Evolutionary conservation across 37 sponge, comb jelly and placozoan genomes (phyloP).

Genomic region (Geodia barretti): DNA sequence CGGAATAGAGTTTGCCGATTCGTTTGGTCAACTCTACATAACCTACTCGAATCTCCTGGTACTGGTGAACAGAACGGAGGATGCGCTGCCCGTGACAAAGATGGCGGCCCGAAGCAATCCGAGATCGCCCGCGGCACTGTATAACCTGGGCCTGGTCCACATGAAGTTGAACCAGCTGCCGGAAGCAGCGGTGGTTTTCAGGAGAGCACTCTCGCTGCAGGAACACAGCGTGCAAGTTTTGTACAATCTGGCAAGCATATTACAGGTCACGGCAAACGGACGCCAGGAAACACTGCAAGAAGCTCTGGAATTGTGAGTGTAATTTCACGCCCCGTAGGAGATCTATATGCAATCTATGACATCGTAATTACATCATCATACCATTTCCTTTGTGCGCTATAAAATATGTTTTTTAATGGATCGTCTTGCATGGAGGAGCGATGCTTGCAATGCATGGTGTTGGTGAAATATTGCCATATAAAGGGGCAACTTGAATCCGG

Average conservation of each 20-base stretch:
- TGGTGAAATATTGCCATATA: too few relatives aligned
- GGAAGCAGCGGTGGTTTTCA: conserved; percentile 61
- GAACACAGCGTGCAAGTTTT: background rate
- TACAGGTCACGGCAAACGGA: background rate
- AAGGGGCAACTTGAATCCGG: too few relatives aligned
- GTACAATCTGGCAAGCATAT: background rate
- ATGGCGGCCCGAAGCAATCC: background rate
- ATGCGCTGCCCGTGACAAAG: background rate
- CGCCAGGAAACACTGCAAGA: background rate
- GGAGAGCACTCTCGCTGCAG: conserved; percentile 45
- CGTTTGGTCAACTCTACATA: background rate
- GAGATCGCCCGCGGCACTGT: background rate
- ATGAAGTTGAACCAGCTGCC: conserved; percentile 33
- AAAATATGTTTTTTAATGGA: too few relatives aligned
- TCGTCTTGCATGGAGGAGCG: too few relatives aligned
- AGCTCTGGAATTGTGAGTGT: background rate
- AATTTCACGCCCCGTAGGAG: too few relatives aligned
- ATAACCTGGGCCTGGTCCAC: conserved; percentile 30
- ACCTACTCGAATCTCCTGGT: background rate
- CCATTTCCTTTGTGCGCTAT: too few relatives aligned
- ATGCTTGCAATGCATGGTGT: background rate
- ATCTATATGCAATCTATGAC: too few relatives aligned
- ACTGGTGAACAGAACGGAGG: background rate
- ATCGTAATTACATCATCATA: too few relatives aligned
- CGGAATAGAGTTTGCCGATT: background rate